Percentiles rank a stretch among this genome's conserved stretches.
Evolutionary conservation across 2,888 invertebrate genomes (phyloP).

Genomic region (Eupithecia dodoneata): DNA sequence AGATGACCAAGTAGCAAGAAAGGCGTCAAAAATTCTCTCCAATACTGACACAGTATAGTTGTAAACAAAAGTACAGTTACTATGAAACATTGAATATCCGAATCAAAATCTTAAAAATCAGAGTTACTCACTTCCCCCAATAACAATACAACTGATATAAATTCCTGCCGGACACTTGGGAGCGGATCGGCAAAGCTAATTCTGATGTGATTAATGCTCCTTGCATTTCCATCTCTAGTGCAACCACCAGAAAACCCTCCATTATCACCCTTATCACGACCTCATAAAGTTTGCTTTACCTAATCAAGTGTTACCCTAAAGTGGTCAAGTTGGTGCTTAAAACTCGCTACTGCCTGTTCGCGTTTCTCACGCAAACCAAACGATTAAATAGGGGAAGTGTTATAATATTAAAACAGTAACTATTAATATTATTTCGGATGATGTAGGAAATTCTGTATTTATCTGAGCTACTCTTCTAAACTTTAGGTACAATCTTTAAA

Average conservation of each 20-base stretch:
- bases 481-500: background rate
- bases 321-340: constrained; percentile 62
- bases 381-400: constrained; percentile 77
- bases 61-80: too few relatives aligned
- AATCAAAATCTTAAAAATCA: constrained; percentile 37
- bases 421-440: constrained; percentile 59
- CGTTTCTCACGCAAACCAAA: constrained; percentile 82
- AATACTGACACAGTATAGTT: background rate
- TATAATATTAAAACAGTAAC: constrained; percentile 72
- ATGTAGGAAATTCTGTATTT: constrained; percentile 46
- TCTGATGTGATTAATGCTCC: constrained; percentile 83
- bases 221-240: constrained; percentile 69
- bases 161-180: constrained; percentile 76
- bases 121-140: constrained; percentile 49
- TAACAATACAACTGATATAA: constrained; percentile 64
- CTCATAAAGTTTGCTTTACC: constrained; percentile 37
- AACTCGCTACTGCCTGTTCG: constrained; percentile 74
- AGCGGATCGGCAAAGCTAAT: constrained; percentile 84
- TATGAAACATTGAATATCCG: background rate
- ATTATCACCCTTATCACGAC: constrained; percentile 53
- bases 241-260: constrained; percentile 30
- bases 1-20: background rate
- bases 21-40: too few relatives aligned
- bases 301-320: constrained; percentile 38
- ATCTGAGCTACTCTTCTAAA: background rate